A percentile compares a stretch with the other conserved stretches of the same genome.
Conservation (phyloP, 2,113 vertebrate genomes). For the Limnothrissa miodon region DNA sequence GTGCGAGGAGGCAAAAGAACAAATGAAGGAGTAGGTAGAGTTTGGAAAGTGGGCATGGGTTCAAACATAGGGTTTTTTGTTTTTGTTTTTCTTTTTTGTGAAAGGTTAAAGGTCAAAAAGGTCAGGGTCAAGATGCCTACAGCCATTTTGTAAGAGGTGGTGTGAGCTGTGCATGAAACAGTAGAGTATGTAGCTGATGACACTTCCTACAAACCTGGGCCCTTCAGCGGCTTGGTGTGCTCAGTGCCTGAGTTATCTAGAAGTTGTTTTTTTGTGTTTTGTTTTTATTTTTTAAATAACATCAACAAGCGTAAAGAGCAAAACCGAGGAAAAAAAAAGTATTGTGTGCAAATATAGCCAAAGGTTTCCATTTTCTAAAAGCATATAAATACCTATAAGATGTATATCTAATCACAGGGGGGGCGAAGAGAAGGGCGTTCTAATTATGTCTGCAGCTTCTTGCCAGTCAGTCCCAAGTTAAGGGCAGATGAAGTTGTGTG, state of each 20-base stretch:
- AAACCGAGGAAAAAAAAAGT: conserved; percentile 58
- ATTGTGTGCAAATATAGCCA: conserved; percentile 77
- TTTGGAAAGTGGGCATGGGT: background rate
- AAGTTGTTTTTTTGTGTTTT: conserved; percentile 53
- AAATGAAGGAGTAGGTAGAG: background rate
- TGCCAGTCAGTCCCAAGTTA: conserved; percentile 46
- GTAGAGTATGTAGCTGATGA: conserved; percentile 57
- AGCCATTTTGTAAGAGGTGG: conserved; percentile 44
- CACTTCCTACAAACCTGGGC: conserved; percentile 62
- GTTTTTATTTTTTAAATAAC: conserved; percentile 56
- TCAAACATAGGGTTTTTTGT: background rate
- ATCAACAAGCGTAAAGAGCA: background rate
- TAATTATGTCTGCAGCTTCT: conserved; percentile 60
- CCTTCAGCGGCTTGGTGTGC: conserved; percentile 43
- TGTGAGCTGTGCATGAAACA: conserved; percentile 47
- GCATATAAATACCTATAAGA: conserved; percentile 58
- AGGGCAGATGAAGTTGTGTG: conserved; percentile 41
- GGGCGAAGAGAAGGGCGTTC: conserved; percentile 55
- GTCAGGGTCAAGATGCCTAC: conserved; percentile 41
- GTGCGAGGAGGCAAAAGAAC: background rate
- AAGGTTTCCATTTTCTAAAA: conserved; percentile 66
- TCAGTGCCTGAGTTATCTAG: conserved; percentile 76
- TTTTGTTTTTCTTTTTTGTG: background rate
- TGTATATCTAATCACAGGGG: conserved; percentile 61
- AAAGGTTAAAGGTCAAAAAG: conserved; percentile 44